These are phyloP conservation scores for Hyaena hyaena DNA, from an alignment of 2,113 vertebrate genomes.

Conservation along the genomic window DNA sequence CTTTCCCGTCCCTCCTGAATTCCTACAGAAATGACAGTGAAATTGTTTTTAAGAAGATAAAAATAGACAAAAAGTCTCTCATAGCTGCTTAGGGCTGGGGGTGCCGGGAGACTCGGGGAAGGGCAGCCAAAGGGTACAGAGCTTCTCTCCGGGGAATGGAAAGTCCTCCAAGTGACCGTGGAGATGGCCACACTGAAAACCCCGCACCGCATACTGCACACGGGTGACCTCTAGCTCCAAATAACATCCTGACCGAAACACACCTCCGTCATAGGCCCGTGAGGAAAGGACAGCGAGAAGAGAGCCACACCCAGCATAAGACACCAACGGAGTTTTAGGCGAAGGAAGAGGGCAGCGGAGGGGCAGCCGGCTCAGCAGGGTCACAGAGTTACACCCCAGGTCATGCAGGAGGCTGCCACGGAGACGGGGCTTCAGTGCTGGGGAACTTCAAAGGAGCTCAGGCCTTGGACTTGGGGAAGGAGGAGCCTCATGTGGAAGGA, in stretches of 20 bases:
- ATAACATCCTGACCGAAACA: not conserved
- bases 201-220: fast-evolving
- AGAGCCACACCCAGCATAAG: not conserved
- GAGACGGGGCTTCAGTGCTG: too few relatives aligned
- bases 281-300: not conserved
- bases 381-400: fast-evolving
- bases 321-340: too few relatives aligned
- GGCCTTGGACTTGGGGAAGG: not conserved
- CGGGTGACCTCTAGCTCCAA: fast-evolving
- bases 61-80: not conserved
- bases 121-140: not conserved
- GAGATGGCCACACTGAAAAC: not conserved
- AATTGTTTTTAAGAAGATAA: slow-evolving; percentile 2
- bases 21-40: not conserved
- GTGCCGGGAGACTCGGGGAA: not conserved
- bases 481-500: not conserved
- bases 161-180: not conserved
- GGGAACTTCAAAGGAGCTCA: not conserved
- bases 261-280: too few relatives aligned
- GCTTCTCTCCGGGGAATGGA: not conserved
- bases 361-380: not conserved
- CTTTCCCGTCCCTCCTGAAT: not conserved
- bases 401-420: fast-evolving
- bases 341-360: not conserved
- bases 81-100: not conserved